Conservation (phyloP, 2,888 invertebrate species). For the Xestia sexstrigata region DNA sequence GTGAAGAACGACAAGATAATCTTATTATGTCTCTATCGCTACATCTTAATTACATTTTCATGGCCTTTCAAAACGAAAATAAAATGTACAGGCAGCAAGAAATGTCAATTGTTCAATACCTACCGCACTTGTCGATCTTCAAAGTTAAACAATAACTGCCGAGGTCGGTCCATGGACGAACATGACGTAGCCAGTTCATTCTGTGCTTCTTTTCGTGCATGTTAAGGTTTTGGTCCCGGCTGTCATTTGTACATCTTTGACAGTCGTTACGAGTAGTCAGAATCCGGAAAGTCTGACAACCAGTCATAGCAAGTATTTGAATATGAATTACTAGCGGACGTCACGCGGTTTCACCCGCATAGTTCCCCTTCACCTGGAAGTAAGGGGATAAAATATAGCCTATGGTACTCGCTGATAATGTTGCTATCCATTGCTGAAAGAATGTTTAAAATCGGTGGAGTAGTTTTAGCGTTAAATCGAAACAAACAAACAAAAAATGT, state of each 20-base stretch:
- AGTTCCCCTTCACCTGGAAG: no score
- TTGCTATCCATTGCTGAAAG: no score
- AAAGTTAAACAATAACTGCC: background rate
- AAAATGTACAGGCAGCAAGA: constrained; percentile 7
- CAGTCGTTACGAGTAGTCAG: background rate
- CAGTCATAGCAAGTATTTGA: background rate
- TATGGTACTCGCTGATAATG: no score
- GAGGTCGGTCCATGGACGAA: background rate
- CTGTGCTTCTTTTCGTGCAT: background rate
- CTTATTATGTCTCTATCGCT: background rate
- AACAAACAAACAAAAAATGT: no score
- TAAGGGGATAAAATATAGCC: no score
- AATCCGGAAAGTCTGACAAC: background rate
- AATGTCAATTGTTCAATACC: background rate
- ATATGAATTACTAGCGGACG: no score
- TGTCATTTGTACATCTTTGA: background rate
- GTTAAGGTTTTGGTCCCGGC: background rate
- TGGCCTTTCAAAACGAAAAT: background rate
- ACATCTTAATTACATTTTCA: constrained; percentile 2
- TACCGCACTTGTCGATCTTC: background rate
- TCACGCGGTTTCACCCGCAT: no score
- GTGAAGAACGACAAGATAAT: background rate
- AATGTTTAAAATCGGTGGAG: no score
- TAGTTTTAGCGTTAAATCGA: no score
- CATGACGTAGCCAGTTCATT: background rate